These are phyloP conservation scores for Dioctria linearis DNA, from an alignment of 2,888 invertebrate species.

Conservation along the genomic window DNA sequence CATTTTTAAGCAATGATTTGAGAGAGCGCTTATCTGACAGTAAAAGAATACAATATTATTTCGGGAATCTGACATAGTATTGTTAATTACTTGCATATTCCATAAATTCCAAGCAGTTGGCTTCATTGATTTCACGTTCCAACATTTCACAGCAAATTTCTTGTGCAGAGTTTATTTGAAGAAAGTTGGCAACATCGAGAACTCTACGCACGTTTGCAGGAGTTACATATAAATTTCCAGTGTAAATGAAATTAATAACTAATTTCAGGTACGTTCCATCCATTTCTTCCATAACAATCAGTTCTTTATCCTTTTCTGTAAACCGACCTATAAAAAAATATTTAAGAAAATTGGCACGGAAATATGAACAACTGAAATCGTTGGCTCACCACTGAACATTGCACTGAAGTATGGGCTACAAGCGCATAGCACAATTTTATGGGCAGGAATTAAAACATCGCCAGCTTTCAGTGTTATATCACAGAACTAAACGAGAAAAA, in stretches of 20 bases:
- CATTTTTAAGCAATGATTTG: constrained; percentile 44
- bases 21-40: constrained; percentile 58
- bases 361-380: too few species aligned
- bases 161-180: constrained; percentile 57
- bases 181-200: constrained; percentile 53
- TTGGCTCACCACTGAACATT: constrained; percentile 56
- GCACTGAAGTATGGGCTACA: constrained; percentile 56
- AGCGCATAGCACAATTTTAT: constrained; percentile 58
- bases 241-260: constrained; percentile 56
- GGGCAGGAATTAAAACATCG: constrained; percentile 54
- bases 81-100: constrained; percentile 52
- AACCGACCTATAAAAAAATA: constrained; percentile 60
- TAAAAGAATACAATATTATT: not conserved
- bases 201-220: constrained; percentile 54
- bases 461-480: constrained; percentile 55
- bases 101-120: constrained; percentile 56
- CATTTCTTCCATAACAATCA: constrained; percentile 59
- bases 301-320: constrained; percentile 61
- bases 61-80: not conserved
- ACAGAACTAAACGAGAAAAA: constrained; percentile 53
- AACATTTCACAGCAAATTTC: constrained; percentile 55
- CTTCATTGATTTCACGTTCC: constrained; percentile 40
- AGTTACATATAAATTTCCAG: constrained; percentile 53
- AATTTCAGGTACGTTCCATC: constrained; percentile 45
- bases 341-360: not conserved